A percentile compares a stretch with the other conserved stretches of the same genome.
Conservation (phyloP, 2,797 vertebrate genomes). For the Sebastes alutus region DNA sequence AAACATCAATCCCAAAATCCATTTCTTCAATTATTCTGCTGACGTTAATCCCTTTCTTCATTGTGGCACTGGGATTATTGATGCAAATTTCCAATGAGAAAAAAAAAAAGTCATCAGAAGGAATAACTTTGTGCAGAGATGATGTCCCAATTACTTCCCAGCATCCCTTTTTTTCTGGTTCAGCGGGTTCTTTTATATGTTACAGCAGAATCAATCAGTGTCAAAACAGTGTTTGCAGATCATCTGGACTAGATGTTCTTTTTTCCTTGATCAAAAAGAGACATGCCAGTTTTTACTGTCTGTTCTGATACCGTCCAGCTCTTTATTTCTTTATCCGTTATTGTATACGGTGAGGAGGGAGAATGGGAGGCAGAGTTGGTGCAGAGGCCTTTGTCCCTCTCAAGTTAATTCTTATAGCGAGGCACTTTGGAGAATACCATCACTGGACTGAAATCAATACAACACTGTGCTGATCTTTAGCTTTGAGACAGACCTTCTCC, state of each 20-base stretch:
- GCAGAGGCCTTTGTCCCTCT: not conserved
- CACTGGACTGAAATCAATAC: slow-evolving; percentile 57
- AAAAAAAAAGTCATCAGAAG: slow-evolving; percentile 30
- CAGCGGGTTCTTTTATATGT: not conserved
- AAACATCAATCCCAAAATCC: slow-evolving; percentile 59
- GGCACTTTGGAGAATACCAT: slow-evolving; percentile 43
- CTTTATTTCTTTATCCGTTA: not conserved
- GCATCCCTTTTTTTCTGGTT: not conserved
- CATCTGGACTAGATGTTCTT: not conserved
- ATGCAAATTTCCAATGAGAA: slow-evolving; percentile 58
- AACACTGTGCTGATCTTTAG: slow-evolving; percentile 48
- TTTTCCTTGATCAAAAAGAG: not conserved
- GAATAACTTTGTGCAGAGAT: slow-evolving; percentile 19
- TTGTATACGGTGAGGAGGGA: not conserved
- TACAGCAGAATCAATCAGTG: not conserved
- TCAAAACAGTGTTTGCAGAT: slow-evolving; percentile 8
- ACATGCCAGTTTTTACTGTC: not conserved
- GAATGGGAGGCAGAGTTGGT: not conserved
- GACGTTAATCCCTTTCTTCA: slow-evolving; percentile 57
- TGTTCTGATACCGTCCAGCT: not conserved
- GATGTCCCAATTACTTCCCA: slow-evolving; percentile 37
- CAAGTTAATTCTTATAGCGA: slow-evolving; percentile 29
- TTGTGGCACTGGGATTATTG: slow-evolving; percentile 58
- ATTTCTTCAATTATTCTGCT: slow-evolving; percentile 56
- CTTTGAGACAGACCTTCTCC: slow-evolving; percentile 35